Base-by-base conservation (phyloP, 2,888 invertebrate genomes). In the Anarsia innoxiella region DNA sequence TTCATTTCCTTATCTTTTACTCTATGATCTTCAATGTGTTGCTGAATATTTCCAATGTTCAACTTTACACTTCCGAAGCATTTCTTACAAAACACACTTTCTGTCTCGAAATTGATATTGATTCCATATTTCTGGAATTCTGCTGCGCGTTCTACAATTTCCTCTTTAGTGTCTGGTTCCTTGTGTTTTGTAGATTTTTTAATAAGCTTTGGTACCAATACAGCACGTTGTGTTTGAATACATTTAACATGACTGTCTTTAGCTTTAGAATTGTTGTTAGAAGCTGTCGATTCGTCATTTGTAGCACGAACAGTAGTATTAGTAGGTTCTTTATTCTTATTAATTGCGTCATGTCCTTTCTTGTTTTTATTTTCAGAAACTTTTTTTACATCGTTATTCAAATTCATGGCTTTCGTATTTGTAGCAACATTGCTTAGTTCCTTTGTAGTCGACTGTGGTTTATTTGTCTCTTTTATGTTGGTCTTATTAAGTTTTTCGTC, bases 21-120 rank as follows among this genome's bases (percentile, higher is more conserved):
- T n/a, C n/a, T n/a, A n/a, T 48, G 43, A 1, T 30, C 30, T 14
- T 14, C 16, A 16, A 39, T 34, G 25, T 39, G 38, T 9, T 23
- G 12, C 12, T 34, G 16, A 12, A 39, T 33, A 29, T 9, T 8
- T 15, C 23, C 29, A 16, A 13, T 36, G 27, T 50, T 35, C 23
- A 54, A 54, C 16, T 35, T 28, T 10, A 60, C 13, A 16, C 40
- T 41, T 10, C 30, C 19, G 0, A 39, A 44, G 41, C 51, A 58
- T 43, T 45, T 52, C 32, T 51, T 56, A 31, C 56, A 56, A 36
- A 44, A 49, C 8, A 43, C 55, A 0, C 41, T 51, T 32, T 54
- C 49, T 1, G 36, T 50, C 46, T 51, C 53, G 4, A 58, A 48
- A 45, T 60, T 49, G n/a, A 59, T 46, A 25, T 53, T 51, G 2